Percentiles rank a stretch among this genome's conserved stretches.
phyloP scores from a whole-genome alignment of 2,888 invertebrate species.

The Tetragnatha montana region DNA sequence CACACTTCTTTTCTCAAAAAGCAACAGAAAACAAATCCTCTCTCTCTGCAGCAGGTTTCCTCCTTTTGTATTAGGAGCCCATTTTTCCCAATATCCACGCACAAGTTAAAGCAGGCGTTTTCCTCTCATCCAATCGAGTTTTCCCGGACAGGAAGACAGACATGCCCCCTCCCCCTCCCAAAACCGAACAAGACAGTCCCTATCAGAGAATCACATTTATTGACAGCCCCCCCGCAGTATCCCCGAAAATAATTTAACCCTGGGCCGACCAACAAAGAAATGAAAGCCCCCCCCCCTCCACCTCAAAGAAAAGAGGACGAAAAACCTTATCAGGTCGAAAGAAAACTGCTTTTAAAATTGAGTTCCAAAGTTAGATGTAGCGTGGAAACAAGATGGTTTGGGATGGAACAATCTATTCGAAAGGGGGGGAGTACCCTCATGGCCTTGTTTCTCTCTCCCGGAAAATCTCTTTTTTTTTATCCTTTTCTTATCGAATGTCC shows the following conservation, averaged over 20 bases:
- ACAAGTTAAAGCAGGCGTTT: not conserved
- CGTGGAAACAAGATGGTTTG: slow-evolving; percentile 40
- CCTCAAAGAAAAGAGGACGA: not conserved
- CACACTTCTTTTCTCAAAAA: no score
- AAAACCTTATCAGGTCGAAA: slow-evolving; percentile 47
- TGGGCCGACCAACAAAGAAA: not conserved
- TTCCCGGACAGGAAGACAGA: not conserved
- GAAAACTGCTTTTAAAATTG: slow-evolving; percentile 66
- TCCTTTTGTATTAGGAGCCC: no score
- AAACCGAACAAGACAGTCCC: slow-evolving; percentile 36
- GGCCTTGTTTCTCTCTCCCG: slow-evolving; percentile 26
- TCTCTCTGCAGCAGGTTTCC: no score
- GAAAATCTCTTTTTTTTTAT: not conserved
- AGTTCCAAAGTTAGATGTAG: slow-evolving; percentile 57
- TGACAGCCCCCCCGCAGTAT: slow-evolving; percentile 31
- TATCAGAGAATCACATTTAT: slow-evolving; percentile 50
- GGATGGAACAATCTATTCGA: slow-evolving; percentile 3
- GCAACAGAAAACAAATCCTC: no score
- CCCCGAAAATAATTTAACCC: slow-evolving; percentile 29
- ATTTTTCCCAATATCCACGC: no score
- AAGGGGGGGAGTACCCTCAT: not conserved
- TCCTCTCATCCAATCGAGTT: not conserved
- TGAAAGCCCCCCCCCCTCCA: no score
- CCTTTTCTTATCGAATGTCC: not conserved
- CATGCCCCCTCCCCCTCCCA: slow-evolving; percentile 27